These are phyloP conservation scores for Elmis aenea DNA, from an alignment of 2,888 invertebrate genomes.

Conservation along the genomic window DNA sequence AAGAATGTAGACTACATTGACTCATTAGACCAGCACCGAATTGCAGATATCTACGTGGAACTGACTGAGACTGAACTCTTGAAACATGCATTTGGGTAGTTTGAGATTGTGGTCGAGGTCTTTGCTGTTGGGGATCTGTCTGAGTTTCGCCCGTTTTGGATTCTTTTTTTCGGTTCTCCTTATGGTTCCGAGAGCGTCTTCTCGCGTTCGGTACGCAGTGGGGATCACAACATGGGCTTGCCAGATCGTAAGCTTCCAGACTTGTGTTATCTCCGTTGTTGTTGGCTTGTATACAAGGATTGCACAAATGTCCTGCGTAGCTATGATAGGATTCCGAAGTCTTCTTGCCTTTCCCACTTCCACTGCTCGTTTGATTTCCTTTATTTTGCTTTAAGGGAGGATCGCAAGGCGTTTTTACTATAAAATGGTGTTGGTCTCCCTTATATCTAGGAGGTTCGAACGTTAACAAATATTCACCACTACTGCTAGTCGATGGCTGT, in stretches of 20 bases:
- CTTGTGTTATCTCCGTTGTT: constrained; percentile 68
- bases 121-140: constrained; percentile 48
- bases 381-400: constrained; percentile 35
- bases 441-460: constrained; percentile 61
- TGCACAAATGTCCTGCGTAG: constrained; percentile 58
- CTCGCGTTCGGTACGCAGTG: constrained; percentile 71
- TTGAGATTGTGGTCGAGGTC: constrained; percentile 38
- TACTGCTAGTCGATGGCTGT: constrained; percentile 60
- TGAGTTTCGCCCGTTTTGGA: constrained; percentile 46
- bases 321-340: constrained; percentile 35
- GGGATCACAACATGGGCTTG: constrained; percentile 82
- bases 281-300: constrained; percentile 63
- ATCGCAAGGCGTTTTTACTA: constrained; percentile 57
- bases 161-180: constrained; percentile 54
- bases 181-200: constrained; percentile 51
- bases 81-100: constrained; percentile 24
- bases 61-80: constrained; percentile 26
- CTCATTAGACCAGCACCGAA: constrained; percentile 67
- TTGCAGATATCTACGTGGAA: constrained; percentile 55
- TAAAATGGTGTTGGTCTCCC: constrained; percentile 61
- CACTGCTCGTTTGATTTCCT: constrained; percentile 30
- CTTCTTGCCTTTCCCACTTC: constrained; percentile 30
- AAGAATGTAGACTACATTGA: constrained; percentile 78
- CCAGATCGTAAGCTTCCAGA: constrained; percentile 79
- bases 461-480: constrained; percentile 67